Percentiles rank a stretch among this genome's conserved stretches.
Evolutionary conservation across 23 tunicate genomes (phyloP).

Genomic region (Phallusia fumigata): DNA sequence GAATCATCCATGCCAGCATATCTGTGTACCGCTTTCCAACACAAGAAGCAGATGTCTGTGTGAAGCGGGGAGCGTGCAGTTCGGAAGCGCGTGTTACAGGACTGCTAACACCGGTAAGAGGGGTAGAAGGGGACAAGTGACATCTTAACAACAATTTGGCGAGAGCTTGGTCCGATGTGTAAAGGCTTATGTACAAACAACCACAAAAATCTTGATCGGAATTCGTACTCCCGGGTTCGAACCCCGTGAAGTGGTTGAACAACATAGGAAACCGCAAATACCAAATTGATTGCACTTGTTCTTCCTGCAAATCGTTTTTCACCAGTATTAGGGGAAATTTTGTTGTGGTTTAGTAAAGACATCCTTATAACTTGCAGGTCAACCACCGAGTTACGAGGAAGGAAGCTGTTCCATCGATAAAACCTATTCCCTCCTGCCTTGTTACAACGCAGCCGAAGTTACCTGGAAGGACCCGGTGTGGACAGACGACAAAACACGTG

Average conservation of each 20-base stretch:
- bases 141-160: no score
- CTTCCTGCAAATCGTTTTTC: no score
- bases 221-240: no score
- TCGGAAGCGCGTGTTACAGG: constrained; percentile 18
- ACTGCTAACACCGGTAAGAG: neutral
- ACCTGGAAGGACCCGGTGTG: constrained; percentile 45
- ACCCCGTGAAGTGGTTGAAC: no score
- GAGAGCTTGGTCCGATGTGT: no score
- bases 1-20: constrained; percentile 9
- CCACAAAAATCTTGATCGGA: no score
- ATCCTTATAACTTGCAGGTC: neutral
- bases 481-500: constrained; percentile 47
- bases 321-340: no score
- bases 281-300: no score
- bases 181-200: no score
- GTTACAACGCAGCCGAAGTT: constrained; percentile 3
- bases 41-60: constrained; percentile 29
- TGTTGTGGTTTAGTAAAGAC: neutral
- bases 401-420: neutral
- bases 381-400: neutral
- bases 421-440: constrained; percentile 4
- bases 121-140: no score
- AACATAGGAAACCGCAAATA: no score
- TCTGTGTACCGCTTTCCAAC: constrained; percentile 39
- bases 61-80: constrained; percentile 22